phyloP scores from a whole-genome alignment of 2,113 vertebrate genomes.

The Salvator merianae region DNA sequence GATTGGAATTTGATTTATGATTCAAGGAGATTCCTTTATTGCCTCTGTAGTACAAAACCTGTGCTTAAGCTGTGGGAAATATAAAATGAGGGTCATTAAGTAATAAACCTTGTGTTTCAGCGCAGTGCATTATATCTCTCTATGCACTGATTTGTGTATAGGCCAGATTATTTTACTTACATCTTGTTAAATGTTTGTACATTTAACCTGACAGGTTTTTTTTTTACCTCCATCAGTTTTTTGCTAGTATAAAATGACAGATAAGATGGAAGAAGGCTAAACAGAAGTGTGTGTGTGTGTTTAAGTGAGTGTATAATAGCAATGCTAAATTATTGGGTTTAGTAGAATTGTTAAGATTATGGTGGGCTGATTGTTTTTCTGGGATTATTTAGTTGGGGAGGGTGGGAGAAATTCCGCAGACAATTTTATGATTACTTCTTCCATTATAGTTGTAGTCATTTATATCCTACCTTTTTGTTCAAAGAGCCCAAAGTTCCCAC shows the following conservation, averaged over 20 bases:
- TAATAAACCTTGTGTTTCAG: constrained; percentile 63
- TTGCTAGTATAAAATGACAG: constrained; percentile 29
- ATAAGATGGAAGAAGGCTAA: constrained; percentile 11
- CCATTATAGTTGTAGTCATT: neutral
- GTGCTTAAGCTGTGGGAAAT: constrained; percentile 66
- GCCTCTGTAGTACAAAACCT: constrained; percentile 46
- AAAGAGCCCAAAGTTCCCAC: too few species aligned
- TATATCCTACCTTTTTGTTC: too few species aligned
- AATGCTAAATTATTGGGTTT: neutral
- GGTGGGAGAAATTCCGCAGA: neutral
- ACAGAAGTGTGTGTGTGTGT: constrained; percentile 14
- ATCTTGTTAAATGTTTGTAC: constrained; percentile 42
- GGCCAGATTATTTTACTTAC: constrained; percentile 55
- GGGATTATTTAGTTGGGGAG: neutral
- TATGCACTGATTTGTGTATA: constrained; percentile 51
- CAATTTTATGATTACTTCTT: neutral
- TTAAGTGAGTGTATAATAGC: neutral
- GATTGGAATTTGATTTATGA: constrained; percentile 51
- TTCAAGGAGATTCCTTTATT: constrained; percentile 51
- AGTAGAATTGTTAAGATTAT: neutral
- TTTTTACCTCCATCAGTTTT: constrained; percentile 9
- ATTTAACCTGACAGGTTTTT: constrained; percentile 27
- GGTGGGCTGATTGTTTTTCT: neutral
- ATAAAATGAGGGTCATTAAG: constrained; percentile 40
- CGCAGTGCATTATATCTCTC: constrained; percentile 54